These are phyloP conservation scores for Girardia tigrina DNA, from an alignment of 2,888 invertebrate species.

Conservation along the genomic window DNA sequence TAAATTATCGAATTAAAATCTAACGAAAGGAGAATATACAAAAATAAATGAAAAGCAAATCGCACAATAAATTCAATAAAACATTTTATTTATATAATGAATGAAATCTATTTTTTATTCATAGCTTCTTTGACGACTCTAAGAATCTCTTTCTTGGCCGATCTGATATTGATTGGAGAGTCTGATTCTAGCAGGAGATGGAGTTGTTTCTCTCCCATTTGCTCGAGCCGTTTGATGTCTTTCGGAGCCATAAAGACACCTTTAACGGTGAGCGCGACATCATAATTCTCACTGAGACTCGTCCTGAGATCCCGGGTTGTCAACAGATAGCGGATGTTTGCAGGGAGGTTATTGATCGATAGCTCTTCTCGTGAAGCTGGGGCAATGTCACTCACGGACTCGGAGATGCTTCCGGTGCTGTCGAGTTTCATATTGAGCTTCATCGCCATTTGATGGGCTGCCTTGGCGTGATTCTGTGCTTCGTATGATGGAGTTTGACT, in stretches of 20 bases:
- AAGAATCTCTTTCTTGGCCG: neutral
- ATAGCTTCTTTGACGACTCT: slow-evolving; percentile 20
- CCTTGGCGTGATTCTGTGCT: slow-evolving; percentile 9
- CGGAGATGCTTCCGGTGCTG: neutral
- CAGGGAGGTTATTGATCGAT: slow-evolving; percentile 17
- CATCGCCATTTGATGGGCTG: slow-evolving; percentile 17
- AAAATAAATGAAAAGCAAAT: too few species aligned
- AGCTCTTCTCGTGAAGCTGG: neutral
- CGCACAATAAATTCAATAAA: too few species aligned
- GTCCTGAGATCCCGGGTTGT: neutral
- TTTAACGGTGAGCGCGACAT: neutral
- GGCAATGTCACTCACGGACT: neutral
- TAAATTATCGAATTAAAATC: too few species aligned
- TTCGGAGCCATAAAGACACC: slow-evolving; percentile 8
- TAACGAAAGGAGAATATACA: too few species aligned
- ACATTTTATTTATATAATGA: neutral
- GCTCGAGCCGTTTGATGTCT: neutral
- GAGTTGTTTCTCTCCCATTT: slow-evolving; percentile 1
- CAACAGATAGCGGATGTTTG: neutral
- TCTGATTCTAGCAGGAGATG: slow-evolving; percentile 20
- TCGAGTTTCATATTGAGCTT: neutral
- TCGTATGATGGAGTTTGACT: neutral
- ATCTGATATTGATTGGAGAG: slow-evolving; percentile 21
- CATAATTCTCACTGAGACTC: slow-evolving; percentile 4
- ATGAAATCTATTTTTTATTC: slow-evolving; percentile 2